A percentile compares a stretch with the other conserved stretches of the same genome.
phyloP scores from a whole-genome alignment of 2,888 invertebrate species.

The Agonopterix heracliana region DNA sequence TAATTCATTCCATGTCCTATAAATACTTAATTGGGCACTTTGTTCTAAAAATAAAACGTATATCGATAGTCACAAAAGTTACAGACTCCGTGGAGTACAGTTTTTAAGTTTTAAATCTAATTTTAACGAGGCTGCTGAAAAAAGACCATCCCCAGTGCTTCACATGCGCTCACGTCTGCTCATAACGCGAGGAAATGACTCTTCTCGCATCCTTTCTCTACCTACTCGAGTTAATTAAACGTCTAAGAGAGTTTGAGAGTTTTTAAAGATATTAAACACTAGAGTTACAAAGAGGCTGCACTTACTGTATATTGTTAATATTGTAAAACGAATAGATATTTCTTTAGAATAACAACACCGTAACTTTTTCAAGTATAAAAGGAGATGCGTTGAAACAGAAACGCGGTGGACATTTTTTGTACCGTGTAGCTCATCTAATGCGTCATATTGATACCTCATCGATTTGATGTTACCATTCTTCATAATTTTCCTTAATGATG shows the following conservation, averaged over 20 bases:
- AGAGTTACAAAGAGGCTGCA: background rate
- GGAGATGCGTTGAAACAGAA: no score
- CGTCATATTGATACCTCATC: no score
- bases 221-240: conserved; percentile 55
- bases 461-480: no score
- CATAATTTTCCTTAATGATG: no score
- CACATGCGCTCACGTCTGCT: conserved; percentile 45
- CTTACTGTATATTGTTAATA: no score
- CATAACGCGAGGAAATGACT: conserved; percentile 43
- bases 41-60: background rate
- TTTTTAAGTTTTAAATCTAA: conserved; percentile 5
- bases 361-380: no score
- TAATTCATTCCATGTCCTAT: no score
- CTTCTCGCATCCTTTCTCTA: conserved; percentile 24
- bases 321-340: no score
- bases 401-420: no score
- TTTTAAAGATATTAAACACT: conserved; percentile 36
- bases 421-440: no score
- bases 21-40: background rate
- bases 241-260: conserved; percentile 29
- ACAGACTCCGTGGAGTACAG: background rate
- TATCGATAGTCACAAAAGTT: background rate
- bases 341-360: no score
- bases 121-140: conserved; percentile 7
- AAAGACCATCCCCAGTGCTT: conserved; percentile 23